Conservation (phyloP, 2,113 vertebrate species). For the Probosciger aterrimus region DNA sequence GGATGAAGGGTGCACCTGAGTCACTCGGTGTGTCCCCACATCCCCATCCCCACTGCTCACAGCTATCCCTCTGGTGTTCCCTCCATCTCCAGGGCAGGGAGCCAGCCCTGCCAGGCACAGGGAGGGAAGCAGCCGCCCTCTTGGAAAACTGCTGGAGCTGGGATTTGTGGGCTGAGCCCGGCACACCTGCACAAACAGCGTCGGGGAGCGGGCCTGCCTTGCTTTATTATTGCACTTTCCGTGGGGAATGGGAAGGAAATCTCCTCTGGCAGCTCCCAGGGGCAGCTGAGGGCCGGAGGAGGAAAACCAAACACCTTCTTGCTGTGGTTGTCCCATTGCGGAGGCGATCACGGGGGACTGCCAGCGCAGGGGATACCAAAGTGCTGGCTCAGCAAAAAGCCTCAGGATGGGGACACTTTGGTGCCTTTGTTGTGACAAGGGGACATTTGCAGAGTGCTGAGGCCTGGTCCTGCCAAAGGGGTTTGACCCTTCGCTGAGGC, state of each 20-base stretch:
- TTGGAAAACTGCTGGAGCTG: not conserved
- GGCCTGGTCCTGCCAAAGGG: rapidly evolving
- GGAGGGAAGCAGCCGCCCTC: not conserved
- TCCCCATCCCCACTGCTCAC: not conserved
- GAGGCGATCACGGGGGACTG: not conserved
- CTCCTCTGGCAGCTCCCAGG: not conserved
- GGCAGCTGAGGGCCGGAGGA: not conserved
- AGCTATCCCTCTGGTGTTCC: not conserved
- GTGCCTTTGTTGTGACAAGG: not conserved
- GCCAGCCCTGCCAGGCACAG: not conserved
- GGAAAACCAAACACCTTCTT: not conserved
- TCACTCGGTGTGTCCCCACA: rapidly evolving
- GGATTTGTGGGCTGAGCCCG: not conserved
- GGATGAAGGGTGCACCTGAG: rapidly evolving
- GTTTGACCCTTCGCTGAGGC: not conserved
- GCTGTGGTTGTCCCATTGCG: not conserved
- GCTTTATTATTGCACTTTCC: not conserved
- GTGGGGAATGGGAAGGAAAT: not conserved
- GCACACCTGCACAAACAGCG: constrained; percentile 8
- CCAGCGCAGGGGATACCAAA: not conserved
- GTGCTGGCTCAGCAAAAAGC: not conserved
- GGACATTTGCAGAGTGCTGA: not conserved
- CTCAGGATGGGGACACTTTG: not conserved
- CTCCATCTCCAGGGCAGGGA: not conserved
- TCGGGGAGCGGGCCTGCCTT: not conserved